Evolutionary conservation across 2,888 invertebrate genomes (phyloP), one percentile per base, ranked within the genome.

Genomic region (Erannis defoliaria): DNA sequence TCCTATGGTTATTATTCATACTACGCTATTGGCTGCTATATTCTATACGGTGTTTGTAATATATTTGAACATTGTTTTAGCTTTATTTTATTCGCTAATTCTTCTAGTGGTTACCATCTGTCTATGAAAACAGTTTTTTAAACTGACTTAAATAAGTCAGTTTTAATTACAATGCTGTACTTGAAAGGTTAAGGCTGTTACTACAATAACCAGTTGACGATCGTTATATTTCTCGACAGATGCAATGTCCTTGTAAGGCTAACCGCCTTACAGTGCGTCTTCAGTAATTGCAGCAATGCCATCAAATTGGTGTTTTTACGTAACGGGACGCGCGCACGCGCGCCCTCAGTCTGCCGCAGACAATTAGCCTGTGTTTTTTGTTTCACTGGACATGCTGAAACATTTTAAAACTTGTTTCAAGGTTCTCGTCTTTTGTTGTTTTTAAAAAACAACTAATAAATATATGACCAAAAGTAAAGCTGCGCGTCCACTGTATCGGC

Each of bases 1-100:
- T 73, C 71, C 78, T 79, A 76, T 76, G 78, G 78, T 86, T 82
- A 84, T 82, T 84, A 86, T 87, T 82, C 81, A 82, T 79, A 81
- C 76, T 68, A 76, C 75, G 78, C 74, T 65, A 77, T 81, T 74
- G 74, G 73, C 75, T 81, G 81, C 81, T 81, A 82, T 79, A 80
- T 81, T 78, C 75, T 71, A 76, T 75, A 78, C 75, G 69, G 70
- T 74, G 71, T 70, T 68, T 66, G 71, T 26, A 16, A 45, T 14
- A 35, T 35, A 8, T 46, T 45, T 37, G 12, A 43, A 29, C 43
- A 18, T 43, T 33, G 38, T 19, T 40, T 35, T 35, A 19, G 23
- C 21, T 21, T 49, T 49, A 33, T 26, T 55, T 42, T 12, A 1
- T 42, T 16, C 6, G 12, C 33, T 49, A 55, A 38, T 46, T 38